Conservation (phyloP, 2,113 vertebrate genomes). For the Tretioscincus oriximinensis region DNA sequence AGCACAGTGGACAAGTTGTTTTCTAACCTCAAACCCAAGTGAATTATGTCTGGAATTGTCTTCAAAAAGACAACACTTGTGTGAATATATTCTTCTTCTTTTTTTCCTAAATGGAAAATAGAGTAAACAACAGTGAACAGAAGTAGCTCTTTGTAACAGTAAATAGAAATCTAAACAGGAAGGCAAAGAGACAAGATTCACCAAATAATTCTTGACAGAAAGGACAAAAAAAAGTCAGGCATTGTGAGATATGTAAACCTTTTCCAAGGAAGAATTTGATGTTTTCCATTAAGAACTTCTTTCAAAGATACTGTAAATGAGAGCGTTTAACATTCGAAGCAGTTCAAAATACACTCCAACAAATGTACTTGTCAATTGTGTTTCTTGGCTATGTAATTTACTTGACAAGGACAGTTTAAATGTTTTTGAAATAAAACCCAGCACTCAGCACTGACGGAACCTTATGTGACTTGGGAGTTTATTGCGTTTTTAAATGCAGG, state of each 20-base stretch:
- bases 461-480: slow-evolving; percentile 50
- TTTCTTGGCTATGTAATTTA: slow-evolving; percentile 57
- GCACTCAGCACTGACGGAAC: slow-evolving; percentile 41
- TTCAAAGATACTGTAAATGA: not conserved
- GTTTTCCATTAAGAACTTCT: slow-evolving; percentile 40
- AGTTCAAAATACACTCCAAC: slow-evolving; percentile 6
- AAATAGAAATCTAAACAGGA: not conserved
- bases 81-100: not conserved
- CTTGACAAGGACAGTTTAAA: slow-evolving; percentile 57
- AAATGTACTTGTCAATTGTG: slow-evolving; percentile 37
- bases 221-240: slow-evolving; percentile 9
- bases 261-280: slow-evolving; percentile 30
- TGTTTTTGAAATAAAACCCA: slow-evolving; percentile 57
- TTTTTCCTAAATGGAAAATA: not conserved
- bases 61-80: too few relatives aligned
- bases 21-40: too few relatives aligned
- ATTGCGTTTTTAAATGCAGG: slow-evolving; percentile 59
- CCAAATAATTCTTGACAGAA: slow-evolving; percentile 13
- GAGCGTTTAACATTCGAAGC: slow-evolving; percentile 37
- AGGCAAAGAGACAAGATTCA: fast-evolving
- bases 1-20: too few relatives aligned
- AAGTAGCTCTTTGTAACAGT: not conserved
- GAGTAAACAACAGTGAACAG: not conserved
- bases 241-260: not conserved
- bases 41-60: too few relatives aligned